Evolutionary conservation across 2,797 vertebrate species (phyloP).

Genomic region (Gymnodraco acuticeps): DNA sequence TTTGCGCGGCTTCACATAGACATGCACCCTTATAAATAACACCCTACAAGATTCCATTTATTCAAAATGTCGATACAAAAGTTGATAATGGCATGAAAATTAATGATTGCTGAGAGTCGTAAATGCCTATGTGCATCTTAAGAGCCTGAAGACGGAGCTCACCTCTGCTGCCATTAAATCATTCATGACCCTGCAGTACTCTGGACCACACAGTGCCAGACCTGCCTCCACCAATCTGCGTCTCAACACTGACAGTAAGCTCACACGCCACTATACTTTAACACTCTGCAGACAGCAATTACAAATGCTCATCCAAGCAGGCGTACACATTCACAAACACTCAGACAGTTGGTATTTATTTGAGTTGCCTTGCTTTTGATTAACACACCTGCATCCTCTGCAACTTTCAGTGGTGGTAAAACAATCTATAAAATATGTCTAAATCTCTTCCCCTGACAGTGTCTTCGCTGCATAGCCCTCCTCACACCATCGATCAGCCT

Average conservation of each 20-base stretch:
- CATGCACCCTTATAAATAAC: slow-evolving; percentile 34
- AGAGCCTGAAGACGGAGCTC: slow-evolving; percentile 58
- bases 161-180: slow-evolving; percentile 77
- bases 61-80: slow-evolving; percentile 39
- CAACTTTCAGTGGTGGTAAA: neutral
- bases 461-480: slow-evolving; percentile 14
- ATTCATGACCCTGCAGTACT: slow-evolving; percentile 78
- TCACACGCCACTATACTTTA: slow-evolving; percentile 41
- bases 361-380: slow-evolving; percentile 26
- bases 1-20: slow-evolving; percentile 10
- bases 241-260: slow-evolving; percentile 55
- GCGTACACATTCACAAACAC: slow-evolving; percentile 39
- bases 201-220: slow-evolving; percentile 65
- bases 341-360: slow-evolving; percentile 39
- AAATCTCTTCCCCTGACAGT: slow-evolving; percentile 21
- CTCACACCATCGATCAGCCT: slow-evolving; percentile 41
- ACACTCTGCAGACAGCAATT: slow-evolving; percentile 50
- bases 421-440: slow-evolving; percentile 48
- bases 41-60: slow-evolving; percentile 42
- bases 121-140: slow-evolving; percentile 50
- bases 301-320: slow-evolving; percentile 52
- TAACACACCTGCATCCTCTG: slow-evolving; percentile 38
- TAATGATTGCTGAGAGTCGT: slow-evolving; percentile 44
- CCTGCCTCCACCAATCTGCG: slow-evolving; percentile 67
- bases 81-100: slow-evolving; percentile 43